A percentile compares a stretch with the other conserved stretches of the same genome.
These are phyloP conservation scores for Cetoscarus ocellatus DNA, from an alignment of 2,797 vertebrate species.

Conservation along the genomic window DNA sequence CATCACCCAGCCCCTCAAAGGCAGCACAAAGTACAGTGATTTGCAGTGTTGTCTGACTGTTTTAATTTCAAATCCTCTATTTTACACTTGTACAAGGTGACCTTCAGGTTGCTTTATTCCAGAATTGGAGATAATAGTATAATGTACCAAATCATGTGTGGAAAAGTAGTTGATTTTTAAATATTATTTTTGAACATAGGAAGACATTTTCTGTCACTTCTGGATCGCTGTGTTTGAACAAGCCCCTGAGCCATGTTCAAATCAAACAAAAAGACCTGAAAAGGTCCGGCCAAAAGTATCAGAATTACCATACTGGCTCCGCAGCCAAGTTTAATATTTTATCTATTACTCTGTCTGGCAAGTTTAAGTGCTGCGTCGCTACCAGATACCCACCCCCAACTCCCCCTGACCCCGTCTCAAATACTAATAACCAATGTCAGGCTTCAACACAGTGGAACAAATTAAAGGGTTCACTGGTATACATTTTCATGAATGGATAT, in stretches of 20 bases:
- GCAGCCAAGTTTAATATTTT: conserved; percentile 75
- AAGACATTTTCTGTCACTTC: conserved; percentile 62
- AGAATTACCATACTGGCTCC: conserved; percentile 71
- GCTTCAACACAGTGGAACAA: conserved; percentile 48
- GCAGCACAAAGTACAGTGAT: conserved; percentile 10
- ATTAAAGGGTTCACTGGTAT: conserved; percentile 45
- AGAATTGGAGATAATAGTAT: conserved; percentile 34
- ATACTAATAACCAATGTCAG: conserved; percentile 58
- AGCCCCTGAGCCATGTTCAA: conserved; percentile 69
- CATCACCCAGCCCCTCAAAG: too few species aligned
- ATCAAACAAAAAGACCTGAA: conserved; percentile 74
- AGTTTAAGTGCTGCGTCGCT: conserved; percentile 66
- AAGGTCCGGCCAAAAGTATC: conserved; percentile 68
- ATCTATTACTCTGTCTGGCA: conserved; percentile 75
- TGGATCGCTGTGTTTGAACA: conserved; percentile 62
- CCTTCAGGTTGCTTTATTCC: conserved; percentile 14
- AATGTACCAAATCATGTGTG: conserved; percentile 16
- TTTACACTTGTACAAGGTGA: conserved; percentile 15
- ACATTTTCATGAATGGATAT: conserved; percentile 29
- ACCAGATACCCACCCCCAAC: conserved; percentile 55
- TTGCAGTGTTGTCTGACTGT: neutral
- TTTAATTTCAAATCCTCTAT: conserved; percentile 12
- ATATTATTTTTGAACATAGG: conserved; percentile 55
- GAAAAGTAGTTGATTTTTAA: conserved; percentile 51
- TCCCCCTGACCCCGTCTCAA: conserved; percentile 54